phyloP scores from a whole-genome alignment of 2,888 invertebrate genomes.

The Epirrhoe tristata region DNA sequence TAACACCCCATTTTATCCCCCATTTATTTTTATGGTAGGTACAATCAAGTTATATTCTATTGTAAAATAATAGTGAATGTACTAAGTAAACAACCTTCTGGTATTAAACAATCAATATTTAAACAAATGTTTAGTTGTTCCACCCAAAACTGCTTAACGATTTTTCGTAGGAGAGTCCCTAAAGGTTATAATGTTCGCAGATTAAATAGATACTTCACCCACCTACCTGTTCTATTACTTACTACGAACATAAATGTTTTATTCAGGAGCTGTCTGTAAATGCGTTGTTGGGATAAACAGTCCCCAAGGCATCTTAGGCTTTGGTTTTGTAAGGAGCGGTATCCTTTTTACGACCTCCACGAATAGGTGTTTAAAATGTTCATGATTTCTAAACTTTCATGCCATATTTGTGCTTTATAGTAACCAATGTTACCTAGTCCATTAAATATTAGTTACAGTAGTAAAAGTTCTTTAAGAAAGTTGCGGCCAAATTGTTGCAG shows the following conservation, averaged over 20 bases:
- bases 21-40: too few relatives aligned
- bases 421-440: neutral
- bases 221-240: neutral
- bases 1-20: too few relatives aligned
- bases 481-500: neutral
- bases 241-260: conserved; percentile 9
- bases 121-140: too few relatives aligned
- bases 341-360: neutral
- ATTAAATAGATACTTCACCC: neutral
- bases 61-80: too few relatives aligned
- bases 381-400: neutral
- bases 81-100: too few relatives aligned
- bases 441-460: neutral
- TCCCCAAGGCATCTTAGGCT: conserved; percentile 12
- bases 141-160: neutral
- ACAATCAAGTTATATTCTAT: too few relatives aligned
- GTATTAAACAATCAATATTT: too few relatives aligned
- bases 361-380: neutral
- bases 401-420: neutral
- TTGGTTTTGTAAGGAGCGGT: conserved; percentile 7
- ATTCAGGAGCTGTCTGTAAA: conserved; percentile 14
- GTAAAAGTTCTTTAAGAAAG: neutral
- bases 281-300: conserved; percentile 16
- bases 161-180: neutral
- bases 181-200: neutral